Base-by-base conservation (phyloP, 2,888 invertebrate genomes). In the Plagodis dolabraria region DNA sequence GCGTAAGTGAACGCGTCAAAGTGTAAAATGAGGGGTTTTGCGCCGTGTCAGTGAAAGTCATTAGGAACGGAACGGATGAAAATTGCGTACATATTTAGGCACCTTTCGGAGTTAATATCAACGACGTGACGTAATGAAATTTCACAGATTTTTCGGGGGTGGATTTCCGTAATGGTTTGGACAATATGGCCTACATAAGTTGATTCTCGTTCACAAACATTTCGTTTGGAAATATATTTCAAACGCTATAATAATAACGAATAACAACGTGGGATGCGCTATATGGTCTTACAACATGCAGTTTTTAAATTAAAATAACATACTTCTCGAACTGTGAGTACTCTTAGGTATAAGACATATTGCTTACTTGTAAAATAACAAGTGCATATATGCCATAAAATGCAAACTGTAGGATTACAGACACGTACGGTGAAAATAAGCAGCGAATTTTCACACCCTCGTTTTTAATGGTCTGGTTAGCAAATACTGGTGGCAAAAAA, bases 1-100 rank as follows among this genome's bases (percentile, higher is more conserved):
- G 83, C 84, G 87, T 88, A 90, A 91, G 91, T 89, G 91, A 89
- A 92, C 87, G 92, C 92, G 91, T 89, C 91, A 92, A 92, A 92
- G 91, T 92, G 92, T 92, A 91, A 92, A 92, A 92, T 89, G 92
- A 91, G 92, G 90, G 91, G 89, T 89, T 90, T 92, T 83, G 83
- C 89, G 86, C 79, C 86, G 85, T 89, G 91, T 90, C 92, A 91
- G 87, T 85, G 89, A 88, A 91, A 92, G 92, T 92, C 92, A 92
- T 92, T 92, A 92, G 89, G 87, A 91, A 82, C 76, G 90, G 88
- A 90, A 90, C 89, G 89, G 87, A 89, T 90, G 90, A 85, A 87
- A 92, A 92, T 92, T 90, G 89, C 90, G 87, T 87, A 85, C 88
- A 89, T 91, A 91, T 89, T 90, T 90, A 87, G 80, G 74, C 74